These are phyloP conservation scores for Ametastegia equiseti DNA, from an alignment of 2,888 invertebrate genomes.

Conservation along the genomic window DNA sequence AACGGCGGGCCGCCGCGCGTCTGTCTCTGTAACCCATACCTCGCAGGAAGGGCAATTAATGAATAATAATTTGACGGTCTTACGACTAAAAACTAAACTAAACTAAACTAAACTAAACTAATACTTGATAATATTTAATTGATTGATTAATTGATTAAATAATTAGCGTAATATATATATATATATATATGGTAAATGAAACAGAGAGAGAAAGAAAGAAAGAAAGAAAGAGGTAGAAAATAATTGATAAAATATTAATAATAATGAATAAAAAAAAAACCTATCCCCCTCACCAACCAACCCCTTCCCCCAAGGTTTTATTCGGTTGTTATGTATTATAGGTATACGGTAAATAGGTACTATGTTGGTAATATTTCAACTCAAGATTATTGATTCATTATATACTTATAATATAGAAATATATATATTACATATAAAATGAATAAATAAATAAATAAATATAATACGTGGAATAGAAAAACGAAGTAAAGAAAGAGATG, in stretches of 20 bases:
- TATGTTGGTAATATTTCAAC: neutral
- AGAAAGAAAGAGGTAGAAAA: neutral
- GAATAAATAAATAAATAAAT: too few species aligned
- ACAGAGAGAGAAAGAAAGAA: neutral
- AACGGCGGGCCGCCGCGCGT: constrained; percentile 3
- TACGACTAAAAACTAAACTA: constrained; percentile 35
- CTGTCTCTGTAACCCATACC: constrained; percentile 62
- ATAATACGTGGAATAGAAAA: too few species aligned
- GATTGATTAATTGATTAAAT: neutral
- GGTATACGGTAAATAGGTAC: constrained; percentile 3
- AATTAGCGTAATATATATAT: constrained; percentile 1
- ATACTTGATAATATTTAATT: neutral
- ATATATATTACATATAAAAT: constrained; percentile 31
- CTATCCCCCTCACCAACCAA: neutral
- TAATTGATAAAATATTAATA: neutral
- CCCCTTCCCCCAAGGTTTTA: constrained; percentile 3
- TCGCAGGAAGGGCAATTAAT: constrained; percentile 64
- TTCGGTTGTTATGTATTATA: constrained; percentile 4
- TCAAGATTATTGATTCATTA: neutral
- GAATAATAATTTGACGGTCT: constrained; percentile 32
- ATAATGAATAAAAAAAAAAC: neutral
- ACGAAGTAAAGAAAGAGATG: too few species aligned
- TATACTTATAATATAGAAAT: constrained; percentile 4
- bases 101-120: constrained; percentile 8
- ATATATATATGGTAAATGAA: neutral